Conservation (phyloP, 2,113 vertebrate genomes). For the Anthoscopus minutus region DNA sequence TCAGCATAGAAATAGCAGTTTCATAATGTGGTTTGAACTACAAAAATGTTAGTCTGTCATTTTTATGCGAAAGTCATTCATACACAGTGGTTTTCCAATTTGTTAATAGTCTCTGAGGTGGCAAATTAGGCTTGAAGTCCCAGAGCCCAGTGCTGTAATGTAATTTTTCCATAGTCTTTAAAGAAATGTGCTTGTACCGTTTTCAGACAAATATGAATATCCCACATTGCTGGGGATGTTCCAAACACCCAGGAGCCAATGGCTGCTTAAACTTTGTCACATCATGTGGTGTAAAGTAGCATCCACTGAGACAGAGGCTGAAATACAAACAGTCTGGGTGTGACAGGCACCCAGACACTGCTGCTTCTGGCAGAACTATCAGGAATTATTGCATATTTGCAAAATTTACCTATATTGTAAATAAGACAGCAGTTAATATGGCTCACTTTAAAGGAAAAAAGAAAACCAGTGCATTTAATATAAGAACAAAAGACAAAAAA, state of each 20-base stretch:
- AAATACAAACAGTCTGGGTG: neutral
- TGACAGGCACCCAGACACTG: neutral
- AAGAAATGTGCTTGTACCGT: neutral
- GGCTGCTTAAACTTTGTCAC: neutral
- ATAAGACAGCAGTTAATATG: neutral
- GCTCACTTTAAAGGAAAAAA: neutral
- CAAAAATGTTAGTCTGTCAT: neutral
- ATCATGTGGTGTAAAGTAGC: neutral
- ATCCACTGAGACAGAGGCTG: neutral
- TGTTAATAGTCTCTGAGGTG: neutral
- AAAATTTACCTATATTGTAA: neutral
- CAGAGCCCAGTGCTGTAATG: rapidly evolving
- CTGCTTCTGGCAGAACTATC: neutral
- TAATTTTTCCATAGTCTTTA: neutral
- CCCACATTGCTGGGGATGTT: rapidly evolving
- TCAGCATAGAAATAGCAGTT: neutral
- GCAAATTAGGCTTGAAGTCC: neutral
- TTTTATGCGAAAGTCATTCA: neutral
- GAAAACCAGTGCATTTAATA: neutral
- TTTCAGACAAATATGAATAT: neutral
- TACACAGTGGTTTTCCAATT: neutral
- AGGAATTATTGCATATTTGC: neutral
- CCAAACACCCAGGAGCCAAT: neutral
- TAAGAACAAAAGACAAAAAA: neutral
- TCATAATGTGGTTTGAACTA: neutral